phyloP scores from a whole-genome alignment of 2,797 vertebrate species.

The Eulemur mongoz region DNA sequence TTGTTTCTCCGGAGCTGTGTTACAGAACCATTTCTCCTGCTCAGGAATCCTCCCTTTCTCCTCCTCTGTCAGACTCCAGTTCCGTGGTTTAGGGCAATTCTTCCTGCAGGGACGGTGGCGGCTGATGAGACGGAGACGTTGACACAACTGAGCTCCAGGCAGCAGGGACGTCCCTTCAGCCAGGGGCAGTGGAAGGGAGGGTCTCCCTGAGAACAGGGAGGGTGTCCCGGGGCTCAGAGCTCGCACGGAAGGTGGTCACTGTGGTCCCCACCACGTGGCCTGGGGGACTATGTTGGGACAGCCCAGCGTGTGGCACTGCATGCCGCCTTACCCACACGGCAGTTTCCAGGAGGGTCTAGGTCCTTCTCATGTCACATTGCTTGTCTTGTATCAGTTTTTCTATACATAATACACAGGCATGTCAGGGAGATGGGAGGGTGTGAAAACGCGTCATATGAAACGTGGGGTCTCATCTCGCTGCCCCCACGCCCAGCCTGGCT shows the following conservation, averaged over 20 bases:
- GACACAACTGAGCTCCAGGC: not conserved
- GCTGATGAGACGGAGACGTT: not conserved
- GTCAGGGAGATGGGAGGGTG: rapidly evolving
- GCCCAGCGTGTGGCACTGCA: rapidly evolving
- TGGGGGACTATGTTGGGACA: rapidly evolving
- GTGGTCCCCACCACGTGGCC: rapidly evolving
- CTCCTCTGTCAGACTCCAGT: not conserved
- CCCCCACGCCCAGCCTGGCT: rapidly evolving
- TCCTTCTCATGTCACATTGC: rapidly evolving
- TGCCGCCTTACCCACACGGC: rapidly evolving
- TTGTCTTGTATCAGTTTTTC: not conserved
- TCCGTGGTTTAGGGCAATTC: not conserved
- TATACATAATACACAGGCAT: not conserved
- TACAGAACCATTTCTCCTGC: too few relatives aligned
- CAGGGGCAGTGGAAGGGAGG: not conserved
- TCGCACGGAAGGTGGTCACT: not conserved
- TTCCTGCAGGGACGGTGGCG: not conserved
- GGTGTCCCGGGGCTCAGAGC: not conserved
- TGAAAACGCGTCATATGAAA: not conserved
- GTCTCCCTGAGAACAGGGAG: not conserved
- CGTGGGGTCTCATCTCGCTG: too few relatives aligned
- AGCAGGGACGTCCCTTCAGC: not conserved
- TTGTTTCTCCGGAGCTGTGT: not conserved
- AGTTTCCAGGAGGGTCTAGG: rapidly evolving
- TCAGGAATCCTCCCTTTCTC: not conserved